Conservation (phyloP, 2,113 vertebrate species). For the Megaleporinus macrocephalus region DNA sequence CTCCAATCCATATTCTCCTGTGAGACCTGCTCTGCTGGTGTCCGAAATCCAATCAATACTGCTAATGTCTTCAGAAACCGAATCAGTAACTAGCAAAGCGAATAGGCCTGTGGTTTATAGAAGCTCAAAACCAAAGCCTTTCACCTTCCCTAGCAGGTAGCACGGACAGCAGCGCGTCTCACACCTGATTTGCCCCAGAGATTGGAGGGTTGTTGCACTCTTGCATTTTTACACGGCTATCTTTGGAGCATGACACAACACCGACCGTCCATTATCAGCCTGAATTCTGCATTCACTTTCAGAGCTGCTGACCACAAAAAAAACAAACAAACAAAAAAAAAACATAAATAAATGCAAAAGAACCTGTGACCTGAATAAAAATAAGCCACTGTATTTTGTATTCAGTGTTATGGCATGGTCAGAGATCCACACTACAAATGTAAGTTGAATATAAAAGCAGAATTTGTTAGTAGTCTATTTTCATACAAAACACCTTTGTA, state of each 20-base stretch:
- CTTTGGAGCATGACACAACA: conserved; percentile 35
- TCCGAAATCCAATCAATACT: conserved; percentile 25
- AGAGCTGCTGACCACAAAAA: not conserved
- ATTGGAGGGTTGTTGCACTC: conserved; percentile 14
- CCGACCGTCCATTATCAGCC: conserved; percentile 33
- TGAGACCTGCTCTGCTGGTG: conserved; percentile 51
- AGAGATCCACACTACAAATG: not conserved
- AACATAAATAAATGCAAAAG: too few species aligned
- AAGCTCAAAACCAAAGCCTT: conserved; percentile 12
- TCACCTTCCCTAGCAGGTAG: conserved; percentile 22
- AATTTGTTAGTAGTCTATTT: conserved; percentile 22
- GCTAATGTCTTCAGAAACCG: not conserved
- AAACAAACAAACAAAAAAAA: conserved; percentile 9
- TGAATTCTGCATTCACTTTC: conserved; percentile 43
- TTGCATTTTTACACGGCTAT: conserved; percentile 28
- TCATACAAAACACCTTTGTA: conserved; percentile 18
- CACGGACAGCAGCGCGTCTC: conserved; percentile 12
- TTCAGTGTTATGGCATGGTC: not conserved
- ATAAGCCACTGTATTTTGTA: not conserved
- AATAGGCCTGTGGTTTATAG: not conserved
- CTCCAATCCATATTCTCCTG: conserved; percentile 14
- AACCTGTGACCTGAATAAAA: not conserved
- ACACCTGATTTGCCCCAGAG: conserved; percentile 20
- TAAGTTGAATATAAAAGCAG: not conserved
- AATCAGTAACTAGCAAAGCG: not conserved